Base-by-base conservation (phyloP, 2,797 vertebrate genomes). In the Sebastes elongatus region DNA sequence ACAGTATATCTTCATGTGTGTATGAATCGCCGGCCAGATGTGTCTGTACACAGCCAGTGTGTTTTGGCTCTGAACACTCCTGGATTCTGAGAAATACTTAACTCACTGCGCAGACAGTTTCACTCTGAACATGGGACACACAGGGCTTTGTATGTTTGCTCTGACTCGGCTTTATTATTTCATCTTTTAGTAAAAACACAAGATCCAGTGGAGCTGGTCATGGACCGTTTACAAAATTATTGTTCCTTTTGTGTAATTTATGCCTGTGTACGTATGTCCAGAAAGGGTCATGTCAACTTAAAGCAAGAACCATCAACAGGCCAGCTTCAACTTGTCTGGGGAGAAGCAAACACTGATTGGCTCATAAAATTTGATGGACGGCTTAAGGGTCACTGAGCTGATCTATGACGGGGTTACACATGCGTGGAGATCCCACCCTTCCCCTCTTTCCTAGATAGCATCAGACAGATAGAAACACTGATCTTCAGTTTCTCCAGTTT, bases 51-150 rank as follows among this genome's bases (percentile, higher is more conserved):
- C 67, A 74, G 71, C 56, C 80, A 27, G 80, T 80, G 72, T 77
- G 80, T 82, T 85, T 85, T 90, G 88, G 87, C 88, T 83, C 80
- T 14, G 61, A 74, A 42, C 73, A 16, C 69, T 56, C 59, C 56
- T 68, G 33, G 61, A 83, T 84, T 86, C 82, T 73, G 49, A 57
- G 81, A 86, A 87, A 70, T 74, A 64, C 68, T 76, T 65, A 2
- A 64, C 49, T 14, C 74, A 52, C 28, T 65, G 71, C 33, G 57
- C 74, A 71, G 72, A 71, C 27, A 42, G 42, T 56, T 67, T 80
- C 25, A 73, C 63, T 56, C 35, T 27, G 9, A 72, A 72, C 55
- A 53, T n/a, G 11, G 0, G 56, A 75, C 75, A 78, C 69, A 71
- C 20, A 13, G 67, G 42, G 33, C 65, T 2, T 68, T 81, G 23